These are phyloP conservation scores for Zelleria hepariella DNA, from an alignment of 2,888 invertebrate species.

Conservation along the genomic window DNA sequence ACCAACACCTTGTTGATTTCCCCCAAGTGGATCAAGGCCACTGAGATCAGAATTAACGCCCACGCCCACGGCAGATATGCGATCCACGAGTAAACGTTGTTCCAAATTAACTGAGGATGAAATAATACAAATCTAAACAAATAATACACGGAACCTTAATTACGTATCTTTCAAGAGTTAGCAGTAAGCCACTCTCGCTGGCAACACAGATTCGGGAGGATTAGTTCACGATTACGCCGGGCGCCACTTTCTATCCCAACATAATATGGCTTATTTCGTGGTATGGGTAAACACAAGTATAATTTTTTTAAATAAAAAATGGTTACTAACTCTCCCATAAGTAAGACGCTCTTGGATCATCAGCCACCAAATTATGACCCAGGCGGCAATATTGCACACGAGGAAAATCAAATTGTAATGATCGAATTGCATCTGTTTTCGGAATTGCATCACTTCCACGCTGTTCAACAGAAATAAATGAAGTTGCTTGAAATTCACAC, in stretches of 20 bases:
- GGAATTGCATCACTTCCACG: conserved; percentile 43
- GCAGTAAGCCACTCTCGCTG: no score
- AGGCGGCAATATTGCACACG: conserved; percentile 26
- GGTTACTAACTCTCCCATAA: conserved; percentile 40
- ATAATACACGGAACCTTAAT: background rate
- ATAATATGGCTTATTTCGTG: no score
- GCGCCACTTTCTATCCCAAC: no score
- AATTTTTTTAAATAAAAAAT: no score
- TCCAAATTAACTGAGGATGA: conserved; percentile 49
- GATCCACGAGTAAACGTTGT: conserved; percentile 43
- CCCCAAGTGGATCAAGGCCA: conserved; percentile 24
- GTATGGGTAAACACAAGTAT: no score
- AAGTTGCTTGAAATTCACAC: no score
- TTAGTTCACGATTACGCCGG: no score
- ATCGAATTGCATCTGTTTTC: conserved; percentile 24
- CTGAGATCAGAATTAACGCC: conserved; percentile 26
- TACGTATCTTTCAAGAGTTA: no score
- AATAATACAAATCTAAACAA: background rate
- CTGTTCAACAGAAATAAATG: conserved; percentile 14
- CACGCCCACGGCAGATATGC: conserved; percentile 42
- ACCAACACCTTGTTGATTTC: conserved; percentile 21
- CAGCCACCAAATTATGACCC: conserved; percentile 41
- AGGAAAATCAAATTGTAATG: conserved; percentile 33
- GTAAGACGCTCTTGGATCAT: conserved; percentile 36
- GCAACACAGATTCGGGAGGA: no score